phyloP scores from a whole-genome alignment of 2,113 vertebrate genomes.

The Pluvianellus socialis region DNA sequence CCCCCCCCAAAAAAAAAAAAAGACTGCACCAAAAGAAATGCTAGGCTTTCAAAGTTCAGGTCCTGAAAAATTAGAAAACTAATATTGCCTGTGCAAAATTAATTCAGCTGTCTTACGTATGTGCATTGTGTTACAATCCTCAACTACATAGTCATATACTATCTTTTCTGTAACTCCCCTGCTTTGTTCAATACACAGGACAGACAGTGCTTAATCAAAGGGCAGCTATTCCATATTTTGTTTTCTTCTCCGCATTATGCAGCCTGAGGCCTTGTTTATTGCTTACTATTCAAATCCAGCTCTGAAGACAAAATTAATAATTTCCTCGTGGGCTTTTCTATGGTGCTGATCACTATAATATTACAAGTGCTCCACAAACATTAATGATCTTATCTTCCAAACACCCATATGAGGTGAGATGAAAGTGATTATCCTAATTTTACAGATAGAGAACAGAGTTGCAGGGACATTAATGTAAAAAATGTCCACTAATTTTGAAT shows the following conservation, averaged over 20 bases:
- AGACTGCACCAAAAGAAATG: background rate
- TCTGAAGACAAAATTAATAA: slow-evolving; percentile 63
- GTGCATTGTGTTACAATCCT: background rate
- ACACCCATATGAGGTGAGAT: slow-evolving; percentile 31
- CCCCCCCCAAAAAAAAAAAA: background rate
- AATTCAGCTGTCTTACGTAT: background rate
- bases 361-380: slow-evolving; percentile 44
- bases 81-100: background rate
- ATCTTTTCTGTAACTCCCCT: background rate
- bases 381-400: slow-evolving; percentile 49
- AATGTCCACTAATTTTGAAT: slow-evolving; percentile 17
- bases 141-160: background rate
- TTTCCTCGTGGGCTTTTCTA: slow-evolving; percentile 60
- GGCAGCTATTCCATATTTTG: slow-evolving; percentile 18
- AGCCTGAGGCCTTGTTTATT: slow-evolving; percentile 47
- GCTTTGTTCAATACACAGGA: slow-evolving; percentile 5
- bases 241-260: slow-evolving; percentile 21
- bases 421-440: slow-evolving; percentile 15
- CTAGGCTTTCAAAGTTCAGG: background rate
- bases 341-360: slow-evolving; percentile 39
- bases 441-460: background rate
- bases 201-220: slow-evolving; percentile 31
- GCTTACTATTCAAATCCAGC: slow-evolving; percentile 49
- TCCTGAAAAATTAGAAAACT: background rate
- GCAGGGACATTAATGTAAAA: background rate